Evolutionary conservation across 2,888 invertebrate genomes (phyloP).

Genomic region (Protodeltote pygarga): DNA sequence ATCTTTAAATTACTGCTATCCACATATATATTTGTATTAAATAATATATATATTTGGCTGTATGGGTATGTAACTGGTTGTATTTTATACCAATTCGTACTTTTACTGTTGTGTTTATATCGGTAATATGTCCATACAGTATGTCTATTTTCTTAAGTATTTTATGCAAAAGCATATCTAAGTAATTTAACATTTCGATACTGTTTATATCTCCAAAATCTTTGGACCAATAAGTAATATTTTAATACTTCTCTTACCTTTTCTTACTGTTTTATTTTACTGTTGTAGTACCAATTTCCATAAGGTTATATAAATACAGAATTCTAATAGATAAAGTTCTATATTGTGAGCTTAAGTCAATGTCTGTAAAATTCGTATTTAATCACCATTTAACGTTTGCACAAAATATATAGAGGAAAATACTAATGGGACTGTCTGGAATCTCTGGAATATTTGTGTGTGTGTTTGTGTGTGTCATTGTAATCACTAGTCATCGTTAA

Average conservation of each 20-base stretch:
- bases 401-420: constrained; percentile 26
- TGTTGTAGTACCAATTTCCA: constrained; percentile 7
- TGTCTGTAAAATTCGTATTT: constrained; percentile 8
- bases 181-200: constrained; percentile 20
- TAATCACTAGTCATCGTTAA: constrained; percentile 52
- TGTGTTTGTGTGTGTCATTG: constrained; percentile 17
- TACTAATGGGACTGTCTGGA: constrained; percentile 5
- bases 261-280: constrained; percentile 17
- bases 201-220: constrained; percentile 15
- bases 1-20: neutral
- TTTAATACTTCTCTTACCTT: constrained; percentile 35
- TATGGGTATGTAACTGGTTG: neutral
- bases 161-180: constrained; percentile 31
- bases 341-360: constrained; percentile 1
- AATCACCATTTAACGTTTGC: constrained; percentile 22
- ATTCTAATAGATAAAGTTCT: neutral
- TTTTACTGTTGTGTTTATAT: neutral
- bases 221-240: constrained; percentile 38
- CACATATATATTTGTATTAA: constrained; percentile 5
- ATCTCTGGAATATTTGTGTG: constrained; percentile 15
- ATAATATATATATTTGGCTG: constrained; percentile 4
- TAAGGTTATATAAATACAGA: neutral
- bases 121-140: constrained; percentile 5
- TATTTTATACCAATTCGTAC: constrained; percentile 4
- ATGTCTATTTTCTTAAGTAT: constrained; percentile 41